phyloP scores from a whole-genome alignment of 2,797 vertebrate species.

The Danio jaintianensis region DNA sequence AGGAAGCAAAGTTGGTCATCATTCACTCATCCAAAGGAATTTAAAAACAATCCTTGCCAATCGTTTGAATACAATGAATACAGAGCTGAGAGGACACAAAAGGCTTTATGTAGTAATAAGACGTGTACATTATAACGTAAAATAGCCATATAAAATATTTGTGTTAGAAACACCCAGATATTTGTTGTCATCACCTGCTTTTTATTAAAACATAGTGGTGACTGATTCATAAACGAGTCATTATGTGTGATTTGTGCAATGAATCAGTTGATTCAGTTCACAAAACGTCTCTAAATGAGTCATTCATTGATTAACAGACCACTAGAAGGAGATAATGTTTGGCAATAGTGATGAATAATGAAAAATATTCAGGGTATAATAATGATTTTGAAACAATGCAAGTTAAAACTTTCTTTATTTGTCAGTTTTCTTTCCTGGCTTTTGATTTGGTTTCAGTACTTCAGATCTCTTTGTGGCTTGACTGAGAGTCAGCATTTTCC shows the following conservation, averaged over 20 bases:
- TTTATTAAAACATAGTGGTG: neutral
- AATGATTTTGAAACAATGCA: neutral
- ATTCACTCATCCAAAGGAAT: neutral
- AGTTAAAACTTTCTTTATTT: conserved; percentile 7
- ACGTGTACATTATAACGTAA: neutral
- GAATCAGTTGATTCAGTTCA: neutral
- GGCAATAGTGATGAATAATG: neutral
- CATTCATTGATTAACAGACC: conserved; percentile 15
- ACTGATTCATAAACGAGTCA: neutral
- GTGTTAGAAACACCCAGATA: neutral
- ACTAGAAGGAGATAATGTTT: neutral
- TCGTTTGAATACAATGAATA: neutral
- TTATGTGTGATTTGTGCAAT: conserved; percentile 6
- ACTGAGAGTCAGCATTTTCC: conserved; percentile 1
- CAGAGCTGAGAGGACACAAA: neutral
- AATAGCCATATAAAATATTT: neutral
- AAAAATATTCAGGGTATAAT: neutral
- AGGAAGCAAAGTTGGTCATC: neutral
- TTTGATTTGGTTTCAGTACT: conserved; percentile 17
- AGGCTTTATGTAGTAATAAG: neutral
- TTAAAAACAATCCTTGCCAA: neutral
- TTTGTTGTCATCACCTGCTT: neutral
- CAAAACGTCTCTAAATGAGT: conserved; percentile 13
- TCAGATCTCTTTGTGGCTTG: conserved; percentile 29
- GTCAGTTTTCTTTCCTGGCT: neutral